phyloP scores from a whole-genome alignment of 2,113 vertebrate genomes.

The Actinemys pallida region DNA sequence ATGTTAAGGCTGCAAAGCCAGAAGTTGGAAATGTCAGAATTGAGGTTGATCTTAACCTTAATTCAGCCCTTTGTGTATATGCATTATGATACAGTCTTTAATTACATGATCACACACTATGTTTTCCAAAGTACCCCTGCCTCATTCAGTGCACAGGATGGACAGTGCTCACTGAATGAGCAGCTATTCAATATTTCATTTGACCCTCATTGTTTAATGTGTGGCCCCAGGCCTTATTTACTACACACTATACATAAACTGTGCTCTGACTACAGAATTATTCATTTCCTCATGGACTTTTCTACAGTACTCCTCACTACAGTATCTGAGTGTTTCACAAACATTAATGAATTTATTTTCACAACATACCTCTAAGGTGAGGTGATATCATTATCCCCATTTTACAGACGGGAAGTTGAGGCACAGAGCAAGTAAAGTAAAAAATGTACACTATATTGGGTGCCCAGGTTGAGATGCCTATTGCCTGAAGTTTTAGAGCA shows the following conservation, averaged over 20 bases:
- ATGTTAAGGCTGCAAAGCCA: not conserved
- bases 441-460: not conserved
- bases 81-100: not conserved
- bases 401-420: not conserved
- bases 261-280: not conserved
- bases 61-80: not conserved
- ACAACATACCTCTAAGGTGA: not conserved
- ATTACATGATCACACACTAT: not conserved
- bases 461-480: constrained; percentile 20
- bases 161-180: not conserved
- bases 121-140: not conserved
- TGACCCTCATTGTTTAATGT: not conserved
- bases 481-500: not conserved
- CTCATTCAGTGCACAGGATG: not conserved
- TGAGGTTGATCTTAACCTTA: not conserved
- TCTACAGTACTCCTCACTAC: not conserved
- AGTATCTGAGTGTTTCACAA: constrained; percentile 34
- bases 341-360: constrained; percentile 25
- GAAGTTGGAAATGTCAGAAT: not conserved
- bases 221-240: not conserved
- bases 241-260: not conserved
- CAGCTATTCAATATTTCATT: rapidly evolving
- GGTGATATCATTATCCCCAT: constrained; percentile 22
- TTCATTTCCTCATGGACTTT: constrained; percentile 31
- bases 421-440: not conserved